These are phyloP conservation scores for Pachyramphus minor DNA, from an alignment of 2,113 vertebrate species.

Conservation along the genomic window DNA sequence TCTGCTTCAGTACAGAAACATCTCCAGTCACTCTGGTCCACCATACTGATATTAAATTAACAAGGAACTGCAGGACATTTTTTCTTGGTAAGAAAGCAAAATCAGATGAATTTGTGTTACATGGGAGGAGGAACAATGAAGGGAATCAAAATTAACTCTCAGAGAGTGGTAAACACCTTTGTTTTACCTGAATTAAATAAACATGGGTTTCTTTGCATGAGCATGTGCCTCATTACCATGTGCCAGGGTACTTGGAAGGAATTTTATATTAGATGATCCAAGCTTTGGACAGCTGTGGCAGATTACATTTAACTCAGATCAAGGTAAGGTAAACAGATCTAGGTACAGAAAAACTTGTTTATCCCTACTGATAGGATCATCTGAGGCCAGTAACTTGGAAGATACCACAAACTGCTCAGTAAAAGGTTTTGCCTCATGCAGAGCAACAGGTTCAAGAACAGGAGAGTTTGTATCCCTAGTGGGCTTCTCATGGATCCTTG, in stretches of 20 bases:
- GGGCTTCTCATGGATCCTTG: background rate
- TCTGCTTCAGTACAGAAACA: background rate
- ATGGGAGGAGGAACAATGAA: background rate
- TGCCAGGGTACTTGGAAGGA: background rate
- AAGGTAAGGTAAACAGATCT: background rate
- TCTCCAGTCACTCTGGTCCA: background rate
- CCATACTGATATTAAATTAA: background rate
- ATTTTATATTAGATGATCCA: background rate
- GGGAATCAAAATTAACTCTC: background rate
- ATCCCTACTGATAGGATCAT: background rate
- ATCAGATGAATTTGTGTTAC: background rate
- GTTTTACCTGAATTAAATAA: background rate
- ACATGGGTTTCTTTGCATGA: background rate
- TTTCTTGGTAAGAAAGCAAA: background rate
- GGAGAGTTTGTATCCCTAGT: fast-evolving
- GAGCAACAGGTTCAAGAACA: background rate
- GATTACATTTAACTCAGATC: background rate
- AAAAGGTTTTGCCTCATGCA: background rate
- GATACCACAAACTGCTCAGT: background rate
- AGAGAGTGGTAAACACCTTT: background rate
- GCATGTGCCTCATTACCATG: background rate
- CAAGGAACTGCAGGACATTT: background rate
- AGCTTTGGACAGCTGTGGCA: background rate
- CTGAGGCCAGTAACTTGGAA: background rate
- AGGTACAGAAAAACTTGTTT: background rate